Base-by-base conservation (phyloP, 2,797 vertebrate genomes). In the Huso huso region DNA sequence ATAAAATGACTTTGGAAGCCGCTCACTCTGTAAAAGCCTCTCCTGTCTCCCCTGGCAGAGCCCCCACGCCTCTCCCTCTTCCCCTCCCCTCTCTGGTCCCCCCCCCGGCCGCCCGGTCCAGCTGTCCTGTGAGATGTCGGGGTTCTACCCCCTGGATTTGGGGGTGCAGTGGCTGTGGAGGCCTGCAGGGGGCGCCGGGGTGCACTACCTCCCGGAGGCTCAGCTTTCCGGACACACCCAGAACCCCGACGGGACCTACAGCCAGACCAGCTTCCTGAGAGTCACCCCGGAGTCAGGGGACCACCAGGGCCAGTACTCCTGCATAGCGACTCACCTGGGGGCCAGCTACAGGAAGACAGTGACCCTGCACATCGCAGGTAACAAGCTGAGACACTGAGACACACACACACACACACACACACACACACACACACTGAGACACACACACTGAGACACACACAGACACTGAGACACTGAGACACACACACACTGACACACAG, bases 121-220 rank as follows among this genome's bases (percentile, higher is more conserved):
- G 0, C 65, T 93, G 67, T 73, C 82, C 66, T 95, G 94, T 49
- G 85, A 89, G 1, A 81, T 90, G 5, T 87, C 88, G 89, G 89
- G 88, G 66, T 94, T 92, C 23, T 82, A 82, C 8, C 93, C 94
- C 6, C 81, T 89, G 1, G 70, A 83, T 5, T 78, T 92, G 77
- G 77, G 89, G 7, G 72, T 90, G 70, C 75, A 55, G 81, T 96
- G 79, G 86, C 84, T 93, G 88, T 90, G 86, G 61, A 6, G 1
- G 37, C 18, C 72, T 74, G 80, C 72, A 73, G 83, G 73, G 0
- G 66, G 75, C 0, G 76, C 85, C 0, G 86, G 82, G 70, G 68
- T 68, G 64, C 75, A 48, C 0, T 10, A 67, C 10, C 81, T 82
- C 72, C 81, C 63, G 72, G 72, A 76, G 10, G 81, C 77, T 61